phyloP scores from a whole-genome alignment of 2,113 vertebrate species.

The Sphyrna mokarran region DNA sequence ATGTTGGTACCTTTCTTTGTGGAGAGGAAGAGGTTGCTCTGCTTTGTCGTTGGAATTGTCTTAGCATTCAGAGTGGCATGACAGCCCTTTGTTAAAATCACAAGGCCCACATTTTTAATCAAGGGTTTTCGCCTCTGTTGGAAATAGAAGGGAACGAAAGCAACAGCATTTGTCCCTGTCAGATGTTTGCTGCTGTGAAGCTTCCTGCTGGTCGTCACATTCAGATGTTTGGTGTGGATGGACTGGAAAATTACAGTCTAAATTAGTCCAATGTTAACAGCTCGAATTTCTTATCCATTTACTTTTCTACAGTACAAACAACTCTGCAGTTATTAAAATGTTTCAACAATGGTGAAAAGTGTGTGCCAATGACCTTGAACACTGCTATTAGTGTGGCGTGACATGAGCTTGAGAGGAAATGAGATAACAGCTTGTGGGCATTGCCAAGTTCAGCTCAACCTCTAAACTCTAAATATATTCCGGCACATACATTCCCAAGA shows the following conservation, averaged over 20 bases:
- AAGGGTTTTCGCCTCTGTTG: neutral
- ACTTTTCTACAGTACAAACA: neutral
- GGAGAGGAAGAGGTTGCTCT: neutral
- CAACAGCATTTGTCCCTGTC: neutral
- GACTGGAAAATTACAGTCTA: neutral
- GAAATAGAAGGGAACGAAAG: neutral
- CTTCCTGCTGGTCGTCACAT: neutral
- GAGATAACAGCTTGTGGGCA: neutral
- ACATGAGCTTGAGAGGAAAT: neutral
- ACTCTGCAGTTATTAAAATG: neutral
- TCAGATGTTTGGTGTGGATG: neutral
- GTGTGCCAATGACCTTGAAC: neutral
- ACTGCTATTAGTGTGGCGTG: neutral
- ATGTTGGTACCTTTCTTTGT: neutral
- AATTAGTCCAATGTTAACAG: neutral
- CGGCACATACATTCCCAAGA: neutral
- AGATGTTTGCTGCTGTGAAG: neutral
- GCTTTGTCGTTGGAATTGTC: neutral
- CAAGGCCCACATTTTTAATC: neutral
- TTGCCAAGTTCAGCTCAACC: neutral
- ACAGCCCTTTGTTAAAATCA: neutral
- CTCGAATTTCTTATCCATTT: neutral
- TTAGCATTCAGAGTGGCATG: neutral
- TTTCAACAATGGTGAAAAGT: neutral
- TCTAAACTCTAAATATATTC: neutral